A percentile compares a stretch with the other conserved stretches of the same genome.
These are phyloP conservation scores for Siderastrea siderea DNA, from an alignment of 92 coral and sea anemone genomes.

Conservation along the genomic window DNA sequence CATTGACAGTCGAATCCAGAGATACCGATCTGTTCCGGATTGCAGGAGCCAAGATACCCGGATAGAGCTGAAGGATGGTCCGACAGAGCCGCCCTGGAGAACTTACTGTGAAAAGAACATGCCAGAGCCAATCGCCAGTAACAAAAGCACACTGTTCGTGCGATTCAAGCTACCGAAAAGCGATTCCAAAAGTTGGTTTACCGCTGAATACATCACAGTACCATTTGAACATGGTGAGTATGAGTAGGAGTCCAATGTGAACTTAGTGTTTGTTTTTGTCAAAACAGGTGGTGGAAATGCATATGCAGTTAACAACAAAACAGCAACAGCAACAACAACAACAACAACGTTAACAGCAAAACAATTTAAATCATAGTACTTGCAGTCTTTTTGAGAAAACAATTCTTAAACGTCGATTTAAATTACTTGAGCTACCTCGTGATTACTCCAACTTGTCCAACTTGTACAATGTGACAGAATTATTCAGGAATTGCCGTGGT, in stretches of 20 bases:
- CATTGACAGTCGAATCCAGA: neutral
- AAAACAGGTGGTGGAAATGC: no score
- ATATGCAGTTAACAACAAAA: no score
- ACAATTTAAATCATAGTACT: no score
- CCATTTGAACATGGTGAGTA: slow-evolving; percentile 30
- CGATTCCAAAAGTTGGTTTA: slow-evolving; percentile 11
- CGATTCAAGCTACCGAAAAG: neutral
- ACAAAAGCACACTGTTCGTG: slow-evolving; percentile 7
- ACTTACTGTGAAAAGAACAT: neutral
- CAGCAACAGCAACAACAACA: no score
- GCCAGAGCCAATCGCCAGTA: slow-evolving; percentile 24
- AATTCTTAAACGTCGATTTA: no score
- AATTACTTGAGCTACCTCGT: no score
- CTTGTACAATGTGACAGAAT: no score
- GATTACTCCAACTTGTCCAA: no score
- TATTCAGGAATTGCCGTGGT: no score
- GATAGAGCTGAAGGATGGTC: slow-evolving; percentile 10
- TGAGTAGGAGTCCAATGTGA: neutral
- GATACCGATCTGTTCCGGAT: neutral
- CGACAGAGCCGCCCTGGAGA: slow-evolving; percentile 5
- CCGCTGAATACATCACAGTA: slow-evolving; percentile 14
- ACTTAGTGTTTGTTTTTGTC: no score
- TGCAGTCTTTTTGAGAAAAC: no score
- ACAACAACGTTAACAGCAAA: no score
- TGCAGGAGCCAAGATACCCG: neutral